phyloP scores from a whole-genome alignment of 2,797 vertebrate species.

The Scleropages formosus region DNA sequence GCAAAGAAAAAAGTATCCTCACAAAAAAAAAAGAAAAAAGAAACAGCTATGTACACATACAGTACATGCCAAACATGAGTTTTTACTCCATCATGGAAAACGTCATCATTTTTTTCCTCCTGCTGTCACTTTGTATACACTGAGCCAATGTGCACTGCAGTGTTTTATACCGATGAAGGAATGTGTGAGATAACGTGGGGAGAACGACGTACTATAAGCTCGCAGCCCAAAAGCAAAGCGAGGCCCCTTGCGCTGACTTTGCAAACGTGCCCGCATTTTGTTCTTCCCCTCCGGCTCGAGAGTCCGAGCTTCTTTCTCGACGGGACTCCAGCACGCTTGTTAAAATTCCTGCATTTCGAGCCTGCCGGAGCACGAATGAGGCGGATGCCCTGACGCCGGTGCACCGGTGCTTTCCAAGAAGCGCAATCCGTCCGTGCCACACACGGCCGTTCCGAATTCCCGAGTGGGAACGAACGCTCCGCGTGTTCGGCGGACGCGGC shows the following conservation, averaged over 20 bases:
- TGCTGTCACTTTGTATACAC: conserved; percentile 22
- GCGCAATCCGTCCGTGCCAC: too few species aligned
- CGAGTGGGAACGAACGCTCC: conserved; percentile 37
- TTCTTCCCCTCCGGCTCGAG: conserved; percentile 23
- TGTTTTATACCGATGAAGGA: conserved; percentile 28
- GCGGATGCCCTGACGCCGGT: conserved; percentile 48
- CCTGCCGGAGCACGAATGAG: conserved; percentile 45
- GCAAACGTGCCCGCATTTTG: conserved; percentile 13
- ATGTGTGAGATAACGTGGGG: conserved; percentile 29
- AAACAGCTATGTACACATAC: conserved; percentile 11
- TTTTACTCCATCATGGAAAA: conserved; percentile 11
- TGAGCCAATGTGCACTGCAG: conserved; percentile 12
- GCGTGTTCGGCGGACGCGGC: too few species aligned
- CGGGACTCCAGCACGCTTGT: conserved; percentile 56
- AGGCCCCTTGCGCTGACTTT: conserved; percentile 25
- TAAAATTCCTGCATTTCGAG: conserved; percentile 63
- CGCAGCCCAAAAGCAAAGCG: conserved; percentile 28
- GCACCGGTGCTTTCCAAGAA: conserved; percentile 44
- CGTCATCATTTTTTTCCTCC: neutral
- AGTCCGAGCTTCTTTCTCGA: conserved; percentile 46
- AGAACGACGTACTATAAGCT: conserved; percentile 21
- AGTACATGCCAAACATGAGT: conserved; percentile 5
- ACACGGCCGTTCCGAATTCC: too few species aligned
- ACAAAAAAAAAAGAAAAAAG: conserved; percentile 14
- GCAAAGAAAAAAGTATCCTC: neutral